Evolutionary conservation across 2,113 vertebrate species (phyloP).

Genomic region (Chamaetylas fuelleborni): DNA sequence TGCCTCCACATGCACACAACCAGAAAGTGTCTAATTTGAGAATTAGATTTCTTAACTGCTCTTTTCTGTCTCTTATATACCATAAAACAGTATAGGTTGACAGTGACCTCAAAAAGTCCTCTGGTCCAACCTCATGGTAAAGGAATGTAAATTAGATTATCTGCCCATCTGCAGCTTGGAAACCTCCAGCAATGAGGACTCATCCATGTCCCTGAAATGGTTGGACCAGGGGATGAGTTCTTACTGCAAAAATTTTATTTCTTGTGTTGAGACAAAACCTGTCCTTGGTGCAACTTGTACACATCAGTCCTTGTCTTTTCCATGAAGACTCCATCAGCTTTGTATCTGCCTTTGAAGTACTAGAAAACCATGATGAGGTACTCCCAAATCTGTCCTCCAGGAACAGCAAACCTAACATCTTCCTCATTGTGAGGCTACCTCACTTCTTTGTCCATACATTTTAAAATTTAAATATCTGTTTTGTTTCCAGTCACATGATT

Average conservation of each 20-base stretch:
- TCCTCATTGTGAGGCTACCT: neutral
- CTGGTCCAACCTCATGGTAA: neutral
- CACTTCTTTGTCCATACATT: neutral
- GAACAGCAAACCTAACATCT: neutral
- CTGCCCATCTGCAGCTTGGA: neutral
- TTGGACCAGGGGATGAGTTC: neutral
- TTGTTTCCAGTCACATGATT: rapidly evolving
- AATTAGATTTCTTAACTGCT: neutral
- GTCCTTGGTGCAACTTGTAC: neutral
- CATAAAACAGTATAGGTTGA: neutral
- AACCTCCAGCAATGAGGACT: neutral
- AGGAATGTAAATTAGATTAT: neutral
- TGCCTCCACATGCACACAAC: rapidly evolving
- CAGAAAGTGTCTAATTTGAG: neutral
- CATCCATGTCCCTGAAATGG: neutral
- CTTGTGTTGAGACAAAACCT: neutral
- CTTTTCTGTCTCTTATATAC: neutral
- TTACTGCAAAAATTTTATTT: neutral
- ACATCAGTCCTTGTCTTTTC: neutral
- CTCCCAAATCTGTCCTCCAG: neutral
- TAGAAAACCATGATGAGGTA: neutral
- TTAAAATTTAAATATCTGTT: neutral
- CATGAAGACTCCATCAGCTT: neutral
- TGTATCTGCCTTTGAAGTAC: neutral
- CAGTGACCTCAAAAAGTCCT: neutral